These are phyloP conservation scores for Odontomachus brunneus DNA, from an alignment of 1,140 invertebrate genomes.

Conservation along the genomic window DNA sequence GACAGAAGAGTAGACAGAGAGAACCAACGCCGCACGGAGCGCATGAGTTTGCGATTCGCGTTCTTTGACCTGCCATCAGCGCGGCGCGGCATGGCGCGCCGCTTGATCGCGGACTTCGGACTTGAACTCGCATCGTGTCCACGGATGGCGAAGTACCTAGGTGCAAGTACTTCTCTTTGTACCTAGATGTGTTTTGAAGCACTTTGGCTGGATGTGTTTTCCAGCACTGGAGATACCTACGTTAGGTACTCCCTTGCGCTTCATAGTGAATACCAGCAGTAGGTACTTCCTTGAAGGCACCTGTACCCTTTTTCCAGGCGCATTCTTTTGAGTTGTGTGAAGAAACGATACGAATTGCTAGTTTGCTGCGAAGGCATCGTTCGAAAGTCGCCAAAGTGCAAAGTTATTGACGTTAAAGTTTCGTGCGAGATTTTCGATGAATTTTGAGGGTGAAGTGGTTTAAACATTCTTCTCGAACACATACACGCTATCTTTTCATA, in stretches of 20 bases:
- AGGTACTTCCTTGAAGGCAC: constrained; percentile 1
- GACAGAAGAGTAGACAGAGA: not conserved
- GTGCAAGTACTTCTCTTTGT: constrained; percentile 7
- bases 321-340: not conserved
- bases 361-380: not conserved
- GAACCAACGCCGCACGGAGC: constrained; percentile 58
- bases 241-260: too few species aligned
- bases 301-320: not conserved
- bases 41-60: constrained; percentile 78
- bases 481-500: too few species aligned
- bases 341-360: constrained; percentile 1
- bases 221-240: not conserved
- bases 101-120: constrained; percentile 32
- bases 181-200: not conserved
- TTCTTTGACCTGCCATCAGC: constrained; percentile 81
- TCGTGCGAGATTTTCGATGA: not conserved
- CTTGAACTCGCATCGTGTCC: constrained; percentile 17
- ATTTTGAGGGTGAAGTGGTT: not conserved
- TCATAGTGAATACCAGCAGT: not conserved
- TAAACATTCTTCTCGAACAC: not conserved
- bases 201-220: not conserved
- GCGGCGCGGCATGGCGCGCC: constrained; percentile 49
- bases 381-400: not conserved
- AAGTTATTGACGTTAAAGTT: not conserved
- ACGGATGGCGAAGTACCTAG: constrained; percentile 6